Evolutionary conservation across 2,113 vertebrate species (phyloP).

Genomic region (Haemorhous mexicanus): DNA sequence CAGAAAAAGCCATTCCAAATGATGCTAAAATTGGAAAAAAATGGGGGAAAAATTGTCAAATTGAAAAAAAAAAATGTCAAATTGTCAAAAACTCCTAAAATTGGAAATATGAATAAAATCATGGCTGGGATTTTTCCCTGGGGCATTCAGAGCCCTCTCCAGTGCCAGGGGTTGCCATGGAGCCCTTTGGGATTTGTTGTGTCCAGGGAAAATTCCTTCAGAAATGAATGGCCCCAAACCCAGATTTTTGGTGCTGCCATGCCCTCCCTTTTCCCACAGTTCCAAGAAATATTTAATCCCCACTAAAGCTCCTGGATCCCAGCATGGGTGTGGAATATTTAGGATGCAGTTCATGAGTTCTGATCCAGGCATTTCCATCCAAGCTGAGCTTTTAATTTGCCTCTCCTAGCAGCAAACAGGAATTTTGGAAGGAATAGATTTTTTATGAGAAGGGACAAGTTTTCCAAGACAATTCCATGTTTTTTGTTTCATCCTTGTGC

Average conservation of each 20-base stretch:
- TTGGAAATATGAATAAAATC: background rate
- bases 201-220: background rate
- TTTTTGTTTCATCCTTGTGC: background rate
- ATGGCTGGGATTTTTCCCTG: accelerated
- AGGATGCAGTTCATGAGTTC: background rate
- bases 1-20: background rate
- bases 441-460: background rate
- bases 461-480: background rate
- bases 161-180: accelerated
- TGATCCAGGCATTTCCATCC: background rate
- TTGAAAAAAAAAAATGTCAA: background rate
- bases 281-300: background rate
- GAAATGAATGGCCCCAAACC: background rate
- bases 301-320: background rate
- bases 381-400: background rate
- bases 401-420: background rate
- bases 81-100: background rate
- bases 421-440: background rate
- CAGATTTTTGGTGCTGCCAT: background rate
- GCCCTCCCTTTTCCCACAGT: background rate
- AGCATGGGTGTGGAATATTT: background rate
- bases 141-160: background rate
- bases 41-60: accelerated
- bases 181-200: background rate
- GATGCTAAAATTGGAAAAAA: background rate